Conservation (phyloP, 1,140 invertebrate genomes). For the Drosophila pallidifrons region DNA sequence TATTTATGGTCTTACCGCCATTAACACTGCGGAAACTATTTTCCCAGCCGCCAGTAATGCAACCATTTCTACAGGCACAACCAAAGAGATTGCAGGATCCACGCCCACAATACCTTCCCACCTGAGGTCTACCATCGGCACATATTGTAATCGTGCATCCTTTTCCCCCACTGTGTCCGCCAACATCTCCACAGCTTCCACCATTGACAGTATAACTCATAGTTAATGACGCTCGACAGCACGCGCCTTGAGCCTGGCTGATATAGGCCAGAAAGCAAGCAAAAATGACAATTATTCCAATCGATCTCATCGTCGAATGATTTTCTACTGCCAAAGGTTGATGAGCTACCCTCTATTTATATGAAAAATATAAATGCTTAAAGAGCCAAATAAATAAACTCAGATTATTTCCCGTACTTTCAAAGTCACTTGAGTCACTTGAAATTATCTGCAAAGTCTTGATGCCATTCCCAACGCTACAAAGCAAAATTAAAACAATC, state of each 20-base stretch:
- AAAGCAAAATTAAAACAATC: too few species aligned
- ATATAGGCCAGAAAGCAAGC: slow-evolving; percentile 8
- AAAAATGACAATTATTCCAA: not conserved
- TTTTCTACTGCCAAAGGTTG: too few species aligned
- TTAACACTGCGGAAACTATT: not conserved
- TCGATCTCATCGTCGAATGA: slow-evolving; percentile 10
- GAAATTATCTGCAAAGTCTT: too few species aligned
- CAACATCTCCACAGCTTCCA: slow-evolving; percentile 3
- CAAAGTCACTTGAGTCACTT: too few species aligned
- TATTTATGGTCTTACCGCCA: not conserved
- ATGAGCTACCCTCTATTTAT: too few species aligned
- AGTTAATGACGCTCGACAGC: not conserved
- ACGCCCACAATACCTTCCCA: slow-evolving; percentile 29
- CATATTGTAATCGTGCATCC: slow-evolving; percentile 25
- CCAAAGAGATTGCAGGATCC: slow-evolving; percentile 23
- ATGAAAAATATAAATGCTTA: too few species aligned
- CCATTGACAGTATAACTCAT: not conserved
- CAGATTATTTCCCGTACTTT: too few species aligned
- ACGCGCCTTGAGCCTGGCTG: not conserved
- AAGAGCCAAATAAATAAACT: too few species aligned
- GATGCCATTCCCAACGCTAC: too few species aligned
- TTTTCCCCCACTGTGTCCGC: not conserved
- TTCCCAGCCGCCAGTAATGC: slow-evolving; percentile 18
- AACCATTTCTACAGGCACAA: slow-evolving; percentile 17
- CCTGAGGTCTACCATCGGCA: slow-evolving; percentile 8